Conservation (phyloP, 2,888 invertebrate species). For the Stomorhina lunata region DNA sequence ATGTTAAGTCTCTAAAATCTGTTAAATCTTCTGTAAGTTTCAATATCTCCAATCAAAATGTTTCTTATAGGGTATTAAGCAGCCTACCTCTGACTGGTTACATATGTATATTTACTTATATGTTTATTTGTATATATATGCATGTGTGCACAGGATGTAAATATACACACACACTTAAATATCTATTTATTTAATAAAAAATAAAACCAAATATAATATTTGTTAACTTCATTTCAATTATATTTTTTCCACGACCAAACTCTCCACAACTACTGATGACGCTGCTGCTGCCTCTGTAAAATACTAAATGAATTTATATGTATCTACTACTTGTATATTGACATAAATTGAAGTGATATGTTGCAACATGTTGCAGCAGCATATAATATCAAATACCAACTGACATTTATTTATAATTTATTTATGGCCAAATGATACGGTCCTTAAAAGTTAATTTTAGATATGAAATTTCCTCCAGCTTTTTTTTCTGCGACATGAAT, state of each 20-base stretch:
- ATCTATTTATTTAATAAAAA: slow-evolving; percentile 4
- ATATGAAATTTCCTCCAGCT: slow-evolving; percentile 30
- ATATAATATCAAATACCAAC: slow-evolving; percentile 22
- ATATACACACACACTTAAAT: no score
- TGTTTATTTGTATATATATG: no score
- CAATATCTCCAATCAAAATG: no score
- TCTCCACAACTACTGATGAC: not conserved
- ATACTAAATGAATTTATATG: not conserved
- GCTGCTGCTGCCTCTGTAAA: not conserved
- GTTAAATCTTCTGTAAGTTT: no score
- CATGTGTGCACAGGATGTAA: not conserved
- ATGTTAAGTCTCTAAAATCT: no score
- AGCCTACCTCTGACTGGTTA: not conserved
- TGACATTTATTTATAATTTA: slow-evolving; percentile 49
- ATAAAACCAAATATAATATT: not conserved
- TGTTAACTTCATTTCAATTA: not conserved
- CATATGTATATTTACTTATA: no score
- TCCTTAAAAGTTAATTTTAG: slow-evolving; percentile 61
- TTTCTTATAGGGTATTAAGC: not conserved
- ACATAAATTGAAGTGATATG: slow-evolving; percentile 24
- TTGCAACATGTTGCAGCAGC: slow-evolving; percentile 15
- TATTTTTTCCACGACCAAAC: not conserved
- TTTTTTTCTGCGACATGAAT: slow-evolving; percentile 20
- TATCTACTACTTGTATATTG: not conserved
- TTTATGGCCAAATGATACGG: slow-evolving; percentile 34